Evolutionary conservation across 2,113 vertebrate genomes (phyloP).

Genomic region (Sphyrna mokarran): DNA sequence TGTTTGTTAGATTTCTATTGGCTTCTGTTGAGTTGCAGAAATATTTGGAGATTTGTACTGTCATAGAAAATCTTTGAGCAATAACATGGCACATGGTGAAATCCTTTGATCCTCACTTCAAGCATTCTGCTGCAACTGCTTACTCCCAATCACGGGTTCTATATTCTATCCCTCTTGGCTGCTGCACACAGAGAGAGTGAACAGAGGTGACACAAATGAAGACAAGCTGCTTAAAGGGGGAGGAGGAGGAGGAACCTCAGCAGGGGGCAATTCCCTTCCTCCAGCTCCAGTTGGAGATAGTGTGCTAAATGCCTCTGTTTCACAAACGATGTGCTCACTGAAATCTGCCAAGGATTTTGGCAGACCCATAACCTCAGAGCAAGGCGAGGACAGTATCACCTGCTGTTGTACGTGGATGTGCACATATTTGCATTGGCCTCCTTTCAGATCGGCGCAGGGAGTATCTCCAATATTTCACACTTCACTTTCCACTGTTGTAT

Average conservation of each 20-base stretch:
- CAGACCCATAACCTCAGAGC: not conserved
- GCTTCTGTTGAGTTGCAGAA: not conserved
- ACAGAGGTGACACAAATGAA: not conserved
- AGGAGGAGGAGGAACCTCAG: not conserved
- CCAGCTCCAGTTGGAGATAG: not conserved
- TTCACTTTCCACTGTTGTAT: not conserved
- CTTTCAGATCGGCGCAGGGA: too few species aligned
- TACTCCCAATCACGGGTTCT: not conserved
- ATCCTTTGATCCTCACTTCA: not conserved
- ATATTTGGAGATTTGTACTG: not conserved
- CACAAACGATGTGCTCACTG: not conserved
- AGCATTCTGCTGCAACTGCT: not conserved
- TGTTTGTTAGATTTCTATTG: not conserved
- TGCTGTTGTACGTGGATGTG: not conserved
- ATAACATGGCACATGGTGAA: not conserved
- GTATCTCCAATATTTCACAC: not conserved
- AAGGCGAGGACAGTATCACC: too few species aligned
- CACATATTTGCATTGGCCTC: not conserved
- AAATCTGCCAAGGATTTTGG: not conserved
- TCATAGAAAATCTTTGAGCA: too few species aligned
- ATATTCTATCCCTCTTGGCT: not conserved
- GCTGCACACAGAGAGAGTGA: not conserved
- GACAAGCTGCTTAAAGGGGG: not conserved
- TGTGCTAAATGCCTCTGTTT: not conserved
- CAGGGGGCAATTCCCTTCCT: too few species aligned